Evolutionary conservation across 2,888 invertebrate genomes (phyloP), one percentile per base, ranked within the genome.

Genomic region (Oligia strigilis): DNA sequence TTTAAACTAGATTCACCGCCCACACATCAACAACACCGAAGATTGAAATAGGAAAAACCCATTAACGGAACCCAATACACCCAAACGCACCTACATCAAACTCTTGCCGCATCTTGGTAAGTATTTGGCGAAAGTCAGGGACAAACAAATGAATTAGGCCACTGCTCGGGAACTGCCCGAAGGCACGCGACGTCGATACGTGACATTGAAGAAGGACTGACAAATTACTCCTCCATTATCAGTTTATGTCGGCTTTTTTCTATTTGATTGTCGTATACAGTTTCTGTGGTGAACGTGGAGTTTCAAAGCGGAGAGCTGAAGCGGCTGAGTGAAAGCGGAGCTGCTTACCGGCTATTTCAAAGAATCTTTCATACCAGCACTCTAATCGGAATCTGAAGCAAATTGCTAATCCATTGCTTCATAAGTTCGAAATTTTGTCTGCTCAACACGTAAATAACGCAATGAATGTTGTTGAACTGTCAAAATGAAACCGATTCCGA

Each of bases 151-250:
- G 91, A 92, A 92, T 90, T 90, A 90, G 87, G 74, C 49, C 74
- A 66, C 62, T 79, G 84, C 72, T 72, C 83, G 84, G 87, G 89
- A 91, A 93, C 90, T 88, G 92, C 88, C 83, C n/a, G 46, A 52
- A 75, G 90, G 84, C 93, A 93, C 93, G 93, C 93, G 84, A 93
- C 78, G 87, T 88, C 88, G 83, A 88, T 88, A 89, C 77, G 80
- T 82, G 90, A 89, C 90, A 89, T 90, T 90, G 90, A 88, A 84
- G 75, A 70, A 78, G 81, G 86, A 75, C 87, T 91, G 92, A 92
- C 90, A 91, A 92, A 92, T 92, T 87, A 89, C 91, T 77, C 75
- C 72, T 73, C 84, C 86, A 91, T 92, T 93, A 87, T 90, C 92
- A 88, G 88, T 78, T 81, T 81, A 83, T 83, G 82, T 78, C 84